Conservation (phyloP, 2,888 invertebrate genomes). For the Dysmachus trigonus region DNA sequence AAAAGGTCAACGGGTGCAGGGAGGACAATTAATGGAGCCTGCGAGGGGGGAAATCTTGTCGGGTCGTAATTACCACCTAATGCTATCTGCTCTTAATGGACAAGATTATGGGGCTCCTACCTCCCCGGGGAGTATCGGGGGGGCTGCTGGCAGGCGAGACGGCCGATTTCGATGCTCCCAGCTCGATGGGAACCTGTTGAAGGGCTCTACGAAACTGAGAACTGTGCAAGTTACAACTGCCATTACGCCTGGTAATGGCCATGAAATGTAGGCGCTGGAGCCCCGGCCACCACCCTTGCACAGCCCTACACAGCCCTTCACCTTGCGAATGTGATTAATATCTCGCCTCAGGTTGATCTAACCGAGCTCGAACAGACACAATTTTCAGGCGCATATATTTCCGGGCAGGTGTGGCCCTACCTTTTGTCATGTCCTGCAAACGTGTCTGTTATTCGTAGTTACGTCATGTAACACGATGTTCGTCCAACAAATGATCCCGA, state of each 20-base stretch:
- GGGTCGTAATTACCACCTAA: not conserved
- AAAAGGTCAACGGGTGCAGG: not conserved
- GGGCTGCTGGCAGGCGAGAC: not conserved
- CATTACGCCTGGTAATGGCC: not conserved
- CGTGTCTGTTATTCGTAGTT: not conserved
- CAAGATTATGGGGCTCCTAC: not conserved
- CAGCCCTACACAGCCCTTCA: not conserved
- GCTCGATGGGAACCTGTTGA: not conserved
- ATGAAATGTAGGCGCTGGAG: not conserved
- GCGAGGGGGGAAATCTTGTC: not conserved
- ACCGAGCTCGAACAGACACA: not conserved
- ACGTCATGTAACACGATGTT: not conserved
- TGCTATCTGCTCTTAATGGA: not conserved
- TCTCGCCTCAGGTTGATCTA: not conserved
- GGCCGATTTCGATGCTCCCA: not conserved
- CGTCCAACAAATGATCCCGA: not conserved
- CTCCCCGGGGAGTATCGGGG: not conserved
- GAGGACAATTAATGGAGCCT: not conserved
- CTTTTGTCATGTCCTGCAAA: not conserved
- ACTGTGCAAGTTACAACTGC: not conserved
- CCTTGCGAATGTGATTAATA: not conserved
- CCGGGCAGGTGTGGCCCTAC: not conserved
- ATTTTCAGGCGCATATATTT: not conserved
- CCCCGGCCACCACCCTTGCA: not conserved
- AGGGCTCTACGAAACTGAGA: not conserved